Evolutionary conservation across 1,140 invertebrate species (phyloP).

Genomic region (Leptinotarsa defecta): DNA sequence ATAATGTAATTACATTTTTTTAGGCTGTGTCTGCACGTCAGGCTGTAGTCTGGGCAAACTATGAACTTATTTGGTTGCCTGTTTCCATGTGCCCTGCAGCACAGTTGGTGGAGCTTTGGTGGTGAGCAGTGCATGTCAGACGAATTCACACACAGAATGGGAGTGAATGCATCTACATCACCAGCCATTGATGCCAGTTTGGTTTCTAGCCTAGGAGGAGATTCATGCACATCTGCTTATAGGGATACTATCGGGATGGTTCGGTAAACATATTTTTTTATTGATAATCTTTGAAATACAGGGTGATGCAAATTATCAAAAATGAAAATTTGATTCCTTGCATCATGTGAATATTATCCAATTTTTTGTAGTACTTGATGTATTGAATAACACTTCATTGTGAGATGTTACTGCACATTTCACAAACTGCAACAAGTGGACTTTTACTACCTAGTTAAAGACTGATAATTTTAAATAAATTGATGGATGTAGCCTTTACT

Average conservation of each 20-base stretch:
- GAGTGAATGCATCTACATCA: slow-evolving; percentile 50
- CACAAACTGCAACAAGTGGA: too few relatives aligned
- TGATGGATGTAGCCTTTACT: too few relatives aligned
- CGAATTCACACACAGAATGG: slow-evolving; percentile 61
- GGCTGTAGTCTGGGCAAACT: slow-evolving; percentile 63
- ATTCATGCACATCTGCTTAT: slow-evolving; percentile 42
- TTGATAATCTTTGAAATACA: too few relatives aligned
- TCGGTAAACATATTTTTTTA: slow-evolving; percentile 11
- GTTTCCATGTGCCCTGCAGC: slow-evolving; percentile 64
- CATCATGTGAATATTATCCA: too few relatives aligned
- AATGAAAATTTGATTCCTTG: too few relatives aligned
- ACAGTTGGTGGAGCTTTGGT: slow-evolving; percentile 61
- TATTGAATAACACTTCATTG: too few relatives aligned
- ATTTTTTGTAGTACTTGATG: too few relatives aligned
- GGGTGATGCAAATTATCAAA: too few relatives aligned
- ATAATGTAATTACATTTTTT: slow-evolving; percentile 15
- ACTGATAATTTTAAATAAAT: too few relatives aligned
- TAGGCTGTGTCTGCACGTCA: slow-evolving; percentile 54
- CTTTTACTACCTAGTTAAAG: too few relatives aligned
- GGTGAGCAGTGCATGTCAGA: slow-evolving; percentile 57
- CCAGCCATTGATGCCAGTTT: slow-evolving; percentile 42
- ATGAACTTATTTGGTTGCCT: slow-evolving; percentile 66
- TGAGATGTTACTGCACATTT: too few relatives aligned
- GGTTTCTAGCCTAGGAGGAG: slow-evolving; percentile 38
- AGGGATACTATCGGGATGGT: slow-evolving; percentile 43